Evolutionary conservation across 2,797 vertebrate species (phyloP).

Genomic region (Zenarchopterus dispar): DNA sequence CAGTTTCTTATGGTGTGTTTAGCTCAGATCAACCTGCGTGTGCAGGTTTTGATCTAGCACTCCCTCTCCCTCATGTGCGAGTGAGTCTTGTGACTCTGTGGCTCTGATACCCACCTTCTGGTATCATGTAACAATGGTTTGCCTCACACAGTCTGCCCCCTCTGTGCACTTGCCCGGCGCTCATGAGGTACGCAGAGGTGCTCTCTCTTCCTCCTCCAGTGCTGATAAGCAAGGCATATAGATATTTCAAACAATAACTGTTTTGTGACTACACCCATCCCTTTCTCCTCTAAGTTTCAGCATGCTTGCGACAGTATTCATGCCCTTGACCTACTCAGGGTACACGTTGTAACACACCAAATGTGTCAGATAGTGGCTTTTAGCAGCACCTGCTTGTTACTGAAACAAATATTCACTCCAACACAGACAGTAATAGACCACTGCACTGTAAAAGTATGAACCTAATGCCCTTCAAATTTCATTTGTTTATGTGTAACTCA

Average conservation of each 20-base stretch:
- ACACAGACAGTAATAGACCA: slow-evolving; percentile 10
- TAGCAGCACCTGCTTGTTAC: slow-evolving; percentile 17
- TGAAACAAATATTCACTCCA: slow-evolving; percentile 23
- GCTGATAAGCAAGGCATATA: slow-evolving; percentile 62
- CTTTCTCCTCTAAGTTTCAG: slow-evolving; percentile 23
- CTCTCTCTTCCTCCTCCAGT: slow-evolving; percentile 56
- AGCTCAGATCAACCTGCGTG: slow-evolving; percentile 30
- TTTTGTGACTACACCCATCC: slow-evolving; percentile 48
- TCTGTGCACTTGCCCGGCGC: slow-evolving; percentile 49
- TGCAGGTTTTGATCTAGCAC: slow-evolving; percentile 28
- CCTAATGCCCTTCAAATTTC: slow-evolving; percentile 22
- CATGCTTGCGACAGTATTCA: slow-evolving; percentile 10
- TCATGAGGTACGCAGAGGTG: slow-evolving; percentile 71
- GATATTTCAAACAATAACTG: slow-evolving; percentile 66
- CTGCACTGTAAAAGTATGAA: slow-evolving; percentile 13
- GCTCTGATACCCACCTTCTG: slow-evolving; percentile 77
- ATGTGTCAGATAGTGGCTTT: slow-evolving; percentile 36
- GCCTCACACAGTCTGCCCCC: slow-evolving; percentile 74
- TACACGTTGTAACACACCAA: slow-evolving; percentile 38
- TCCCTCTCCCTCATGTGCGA: slow-evolving; percentile 39
- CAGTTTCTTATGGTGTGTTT: slow-evolving; percentile 41
- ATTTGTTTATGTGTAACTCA: slow-evolving; percentile 36
- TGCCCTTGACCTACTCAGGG: slow-evolving; percentile 45
- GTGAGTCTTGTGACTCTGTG: slow-evolving; percentile 76
- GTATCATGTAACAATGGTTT: slow-evolving; percentile 78